Percentiles rank a stretch among this genome's conserved stretches.
These are phyloP conservation scores for Seriola aureovittata DNA, from an alignment of 2,113 vertebrate genomes.

Conservation along the genomic window DNA sequence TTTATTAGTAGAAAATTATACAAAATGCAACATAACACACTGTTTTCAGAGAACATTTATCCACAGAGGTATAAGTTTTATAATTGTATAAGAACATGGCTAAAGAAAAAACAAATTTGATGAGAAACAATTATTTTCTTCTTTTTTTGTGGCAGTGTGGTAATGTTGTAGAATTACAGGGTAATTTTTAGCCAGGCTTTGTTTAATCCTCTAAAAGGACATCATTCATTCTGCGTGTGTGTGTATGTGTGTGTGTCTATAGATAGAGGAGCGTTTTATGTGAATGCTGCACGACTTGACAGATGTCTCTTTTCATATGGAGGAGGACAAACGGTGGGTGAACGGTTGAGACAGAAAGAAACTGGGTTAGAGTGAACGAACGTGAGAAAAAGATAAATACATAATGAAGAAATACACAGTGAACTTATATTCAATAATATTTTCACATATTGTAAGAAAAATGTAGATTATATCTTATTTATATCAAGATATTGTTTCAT, in stretches of 20 bases:
- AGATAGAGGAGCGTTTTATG: constrained; percentile 19
- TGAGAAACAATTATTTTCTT: background rate
- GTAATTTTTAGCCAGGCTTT: background rate
- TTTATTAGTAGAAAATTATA: no score
- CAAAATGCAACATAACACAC: no score
- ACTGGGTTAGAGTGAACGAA: background rate
- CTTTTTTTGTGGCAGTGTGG: no score
- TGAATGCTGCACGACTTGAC: constrained; percentile 27
- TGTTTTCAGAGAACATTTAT: no score
- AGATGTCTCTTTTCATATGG: constrained; percentile 22
- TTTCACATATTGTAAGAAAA: no score
- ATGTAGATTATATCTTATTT: no score
- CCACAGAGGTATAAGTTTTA: no score
- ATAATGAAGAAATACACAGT: no score
- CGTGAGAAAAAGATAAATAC: no score
- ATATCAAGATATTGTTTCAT: no score
- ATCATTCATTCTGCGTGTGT: constrained; percentile 10
- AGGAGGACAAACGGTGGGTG: background rate
- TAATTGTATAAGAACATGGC: no score
- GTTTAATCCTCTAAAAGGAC: constrained; percentile 12
- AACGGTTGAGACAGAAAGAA: constrained; percentile 15
- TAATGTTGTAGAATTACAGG: background rate
- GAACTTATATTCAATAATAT: no score
- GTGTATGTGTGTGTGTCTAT: constrained; percentile 21
- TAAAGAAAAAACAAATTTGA: background rate